Percentiles rank a stretch among this genome's conserved stretches.
Conservation (phyloP, 2,797 vertebrate genomes). For the Clarias pachynema region DNA sequence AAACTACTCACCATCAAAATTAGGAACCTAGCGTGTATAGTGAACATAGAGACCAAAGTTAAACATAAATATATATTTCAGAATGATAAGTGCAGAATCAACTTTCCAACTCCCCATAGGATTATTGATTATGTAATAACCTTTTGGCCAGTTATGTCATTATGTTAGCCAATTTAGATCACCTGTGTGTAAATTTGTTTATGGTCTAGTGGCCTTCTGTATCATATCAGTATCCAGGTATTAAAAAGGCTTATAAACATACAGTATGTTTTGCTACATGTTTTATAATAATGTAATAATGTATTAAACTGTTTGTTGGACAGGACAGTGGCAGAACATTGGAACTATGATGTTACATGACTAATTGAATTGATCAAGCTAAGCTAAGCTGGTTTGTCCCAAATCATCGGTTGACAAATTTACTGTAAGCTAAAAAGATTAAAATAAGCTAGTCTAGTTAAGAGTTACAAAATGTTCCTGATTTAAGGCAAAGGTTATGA, state of each 20-base stretch:
- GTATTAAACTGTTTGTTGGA: background rate
- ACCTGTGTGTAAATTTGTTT: background rate
- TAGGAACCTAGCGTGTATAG: background rate
- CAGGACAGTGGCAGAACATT: background rate
- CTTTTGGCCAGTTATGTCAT: background rate
- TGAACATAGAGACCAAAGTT: background rate
- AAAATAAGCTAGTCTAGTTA: background rate
- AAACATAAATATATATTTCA: conserved; percentile 12
- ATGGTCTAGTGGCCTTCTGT: background rate
- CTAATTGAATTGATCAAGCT: background rate
- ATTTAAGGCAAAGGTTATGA: background rate
- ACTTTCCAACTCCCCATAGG: background rate
- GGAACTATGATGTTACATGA: background rate
- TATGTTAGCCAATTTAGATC: background rate
- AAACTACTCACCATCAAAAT: background rate
- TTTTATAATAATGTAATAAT: background rate
- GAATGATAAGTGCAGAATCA: background rate
- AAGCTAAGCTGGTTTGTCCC: background rate
- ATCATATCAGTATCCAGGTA: background rate
- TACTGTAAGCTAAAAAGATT: background rate
- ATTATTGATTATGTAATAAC: background rate
- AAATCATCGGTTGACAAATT: background rate
- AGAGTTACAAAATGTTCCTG: background rate
- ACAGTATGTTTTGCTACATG: background rate
- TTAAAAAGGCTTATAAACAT: background rate